These are phyloP conservation scores for Orestias chungarensis DNA, from an alignment of 2,797 vertebrate species.

Conservation along the genomic window DNA sequence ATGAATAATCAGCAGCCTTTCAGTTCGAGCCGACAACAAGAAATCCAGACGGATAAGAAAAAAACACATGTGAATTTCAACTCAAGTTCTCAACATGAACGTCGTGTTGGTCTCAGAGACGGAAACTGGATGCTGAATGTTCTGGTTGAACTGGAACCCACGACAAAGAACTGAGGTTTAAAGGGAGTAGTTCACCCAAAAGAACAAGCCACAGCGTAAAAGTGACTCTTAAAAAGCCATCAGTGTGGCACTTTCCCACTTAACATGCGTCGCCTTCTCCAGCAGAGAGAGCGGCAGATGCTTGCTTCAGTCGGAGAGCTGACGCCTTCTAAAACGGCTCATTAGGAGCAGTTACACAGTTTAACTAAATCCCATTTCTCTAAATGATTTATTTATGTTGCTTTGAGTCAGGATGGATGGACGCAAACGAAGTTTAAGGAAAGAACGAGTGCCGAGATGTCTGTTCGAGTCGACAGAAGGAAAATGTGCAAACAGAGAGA, in stretches of 20 bases:
- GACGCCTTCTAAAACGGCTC: not conserved
- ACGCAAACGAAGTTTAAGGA: no score
- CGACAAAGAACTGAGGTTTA: no score
- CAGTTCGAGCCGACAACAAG: not conserved
- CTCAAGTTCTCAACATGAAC: not conserved
- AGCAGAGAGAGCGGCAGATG: no score
- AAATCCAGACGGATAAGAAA: no score
- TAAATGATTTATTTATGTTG: not conserved
- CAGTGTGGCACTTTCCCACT: constrained; percentile 21
- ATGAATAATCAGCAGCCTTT: not conserved
- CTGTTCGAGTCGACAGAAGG: not conserved
- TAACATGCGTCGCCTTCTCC: constrained; percentile 24
- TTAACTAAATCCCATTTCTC: not conserved
- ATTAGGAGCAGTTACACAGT: not conserved
- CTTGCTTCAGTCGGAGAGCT: not conserved
- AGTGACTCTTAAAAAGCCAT: constrained; percentile 25
- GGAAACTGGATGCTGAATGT: no score
- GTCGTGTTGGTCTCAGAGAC: no score
- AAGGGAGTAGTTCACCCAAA: no score
- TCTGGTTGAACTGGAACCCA: no score
- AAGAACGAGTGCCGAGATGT: not conserved
- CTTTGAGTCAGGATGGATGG: not conserved
- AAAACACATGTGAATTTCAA: no score
- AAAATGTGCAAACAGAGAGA: no score
- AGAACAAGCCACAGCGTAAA: no score